These are phyloP conservation scores for Hesperia comma DNA, from an alignment of 2,888 invertebrate genomes.

Conservation along the genomic window DNA sequence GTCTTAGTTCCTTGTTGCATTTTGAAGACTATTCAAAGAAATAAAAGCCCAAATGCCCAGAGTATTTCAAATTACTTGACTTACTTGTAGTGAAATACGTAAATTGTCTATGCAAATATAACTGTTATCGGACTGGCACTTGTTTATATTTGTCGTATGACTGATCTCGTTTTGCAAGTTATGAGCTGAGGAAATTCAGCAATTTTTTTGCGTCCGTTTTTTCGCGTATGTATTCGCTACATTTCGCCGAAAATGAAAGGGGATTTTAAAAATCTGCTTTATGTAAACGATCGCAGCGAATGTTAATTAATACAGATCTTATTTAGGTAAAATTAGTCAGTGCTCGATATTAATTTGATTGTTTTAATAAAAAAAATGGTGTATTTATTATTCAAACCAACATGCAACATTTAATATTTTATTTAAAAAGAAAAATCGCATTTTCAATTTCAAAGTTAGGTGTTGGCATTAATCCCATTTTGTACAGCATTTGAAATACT, in stretches of 20 bases:
- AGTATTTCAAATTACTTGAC: constrained; percentile 19
- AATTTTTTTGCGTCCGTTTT: constrained; percentile 5
- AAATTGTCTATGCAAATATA: constrained; percentile 34
- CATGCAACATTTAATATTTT: too few relatives aligned
- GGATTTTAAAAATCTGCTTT: too few relatives aligned
- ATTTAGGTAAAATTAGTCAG: too few relatives aligned
- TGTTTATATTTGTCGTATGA: constrained; percentile 30
- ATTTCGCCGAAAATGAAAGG: not conserved
- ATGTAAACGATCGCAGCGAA: too few relatives aligned
- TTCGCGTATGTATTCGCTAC: not conserved
- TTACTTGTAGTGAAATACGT: constrained; percentile 28
- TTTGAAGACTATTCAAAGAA: not conserved
- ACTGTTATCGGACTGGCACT: constrained; percentile 24
- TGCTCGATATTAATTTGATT: too few relatives aligned
- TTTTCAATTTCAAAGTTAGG: constrained; percentile 3
- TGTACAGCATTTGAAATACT: constrained; percentile 47
- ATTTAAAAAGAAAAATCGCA: not conserved
- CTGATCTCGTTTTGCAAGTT: constrained; percentile 25
- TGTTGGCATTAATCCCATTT: constrained; percentile 10
- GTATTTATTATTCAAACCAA: too few relatives aligned
- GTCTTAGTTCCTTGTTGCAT: not conserved
- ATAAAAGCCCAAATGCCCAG: constrained; percentile 1
- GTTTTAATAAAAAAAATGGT: too few relatives aligned
- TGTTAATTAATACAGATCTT: too few relatives aligned
- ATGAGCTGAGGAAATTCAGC: constrained; percentile 7